These are phyloP conservation scores for Lepidocyrtoides sp. DNA, from an alignment of 2,888 invertebrate species.

Conservation along the genomic window DNA sequence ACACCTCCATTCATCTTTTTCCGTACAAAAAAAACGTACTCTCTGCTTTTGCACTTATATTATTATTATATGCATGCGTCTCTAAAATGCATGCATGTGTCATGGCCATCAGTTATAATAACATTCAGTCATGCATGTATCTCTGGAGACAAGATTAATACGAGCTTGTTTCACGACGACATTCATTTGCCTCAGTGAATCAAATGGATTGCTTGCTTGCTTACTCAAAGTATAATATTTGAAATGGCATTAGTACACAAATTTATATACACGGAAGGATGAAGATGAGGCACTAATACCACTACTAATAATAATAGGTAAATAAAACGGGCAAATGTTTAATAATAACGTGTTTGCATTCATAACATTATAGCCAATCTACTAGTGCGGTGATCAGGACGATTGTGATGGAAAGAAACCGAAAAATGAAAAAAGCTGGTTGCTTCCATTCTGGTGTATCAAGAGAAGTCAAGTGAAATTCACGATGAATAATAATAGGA, in stretches of 20 bases:
- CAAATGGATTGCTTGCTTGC: background rate
- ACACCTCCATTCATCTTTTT: background rate
- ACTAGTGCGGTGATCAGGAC: background rate
- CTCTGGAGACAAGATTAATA: constrained; percentile 73
- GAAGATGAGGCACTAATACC: background rate
- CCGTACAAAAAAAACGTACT: background rate
- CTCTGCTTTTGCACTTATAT: too few species aligned
- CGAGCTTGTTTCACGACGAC: constrained; percentile 47
- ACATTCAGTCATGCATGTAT: constrained; percentile 69
- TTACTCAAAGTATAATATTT: constrained; percentile 46
- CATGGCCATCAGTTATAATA: constrained; percentile 70
- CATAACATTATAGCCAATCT: constrained; percentile 9
- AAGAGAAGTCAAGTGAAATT: background rate
- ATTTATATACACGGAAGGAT: background rate
- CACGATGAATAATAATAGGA: background rate
- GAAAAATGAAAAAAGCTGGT: constrained; percentile 8
- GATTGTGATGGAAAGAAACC: background rate
- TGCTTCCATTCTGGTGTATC: background rate
- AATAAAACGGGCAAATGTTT: background rate
- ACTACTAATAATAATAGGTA: constrained; percentile 7
- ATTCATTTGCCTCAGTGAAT: constrained; percentile 50
- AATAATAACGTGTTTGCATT: background rate
- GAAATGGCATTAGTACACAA: constrained; percentile 21
- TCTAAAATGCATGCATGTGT: constrained; percentile 35
- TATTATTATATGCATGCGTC: too few species aligned